These are phyloP conservation scores for Chrysomallon squamiferum DNA, from an alignment of 1,140 invertebrate species.

Conservation along the genomic window DNA sequence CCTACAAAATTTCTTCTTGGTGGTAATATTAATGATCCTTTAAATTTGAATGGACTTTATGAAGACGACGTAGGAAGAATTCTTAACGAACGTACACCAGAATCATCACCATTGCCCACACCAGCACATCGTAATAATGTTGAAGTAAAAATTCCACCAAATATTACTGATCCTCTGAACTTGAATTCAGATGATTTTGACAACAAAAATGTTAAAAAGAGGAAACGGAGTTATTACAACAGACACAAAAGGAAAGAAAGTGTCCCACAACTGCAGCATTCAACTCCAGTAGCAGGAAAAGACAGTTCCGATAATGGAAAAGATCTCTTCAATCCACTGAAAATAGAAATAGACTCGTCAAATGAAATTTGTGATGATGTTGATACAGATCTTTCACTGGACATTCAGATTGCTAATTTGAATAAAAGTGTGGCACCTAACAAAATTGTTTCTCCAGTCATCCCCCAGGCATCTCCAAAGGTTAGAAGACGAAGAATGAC, in stretches of 20 bases:
- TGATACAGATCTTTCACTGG: neutral
- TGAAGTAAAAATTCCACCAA: conserved; percentile 90
- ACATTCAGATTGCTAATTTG: neutral
- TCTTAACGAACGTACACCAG: conserved; percentile 85
- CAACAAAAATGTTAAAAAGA: conserved; percentile 64
- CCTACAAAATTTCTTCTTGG: conserved; percentile 94
- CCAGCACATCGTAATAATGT: conserved; percentile 83
- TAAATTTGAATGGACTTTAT: conserved; percentile 91
- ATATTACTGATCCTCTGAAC: conserved; percentile 90
- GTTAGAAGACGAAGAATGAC: conserved; percentile 70
- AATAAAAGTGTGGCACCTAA: conserved; percentile 50
- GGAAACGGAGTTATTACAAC: conserved; percentile 58
- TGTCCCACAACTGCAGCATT: conserved; percentile 8
- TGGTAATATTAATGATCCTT: conserved; percentile 92
- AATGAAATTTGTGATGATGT: neutral
- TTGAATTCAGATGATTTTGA: conserved; percentile 70
- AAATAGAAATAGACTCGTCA: conserved; percentile 41
- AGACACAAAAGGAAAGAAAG: conserved; percentile 62
- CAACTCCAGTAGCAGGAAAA: conserved; percentile 4
- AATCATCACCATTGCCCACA: conserved; percentile 86
- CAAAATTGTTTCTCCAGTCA: conserved; percentile 91
- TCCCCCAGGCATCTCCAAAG: conserved; percentile 78
- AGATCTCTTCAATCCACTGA: conserved; percentile 39
- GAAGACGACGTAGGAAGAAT: conserved; percentile 79
- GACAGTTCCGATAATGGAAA: conserved; percentile 22